Evolutionary conservation across 2,888 invertebrate genomes (phyloP), one percentile per base, ranked within the genome.

Genomic region (Capitulum mitella): DNA sequence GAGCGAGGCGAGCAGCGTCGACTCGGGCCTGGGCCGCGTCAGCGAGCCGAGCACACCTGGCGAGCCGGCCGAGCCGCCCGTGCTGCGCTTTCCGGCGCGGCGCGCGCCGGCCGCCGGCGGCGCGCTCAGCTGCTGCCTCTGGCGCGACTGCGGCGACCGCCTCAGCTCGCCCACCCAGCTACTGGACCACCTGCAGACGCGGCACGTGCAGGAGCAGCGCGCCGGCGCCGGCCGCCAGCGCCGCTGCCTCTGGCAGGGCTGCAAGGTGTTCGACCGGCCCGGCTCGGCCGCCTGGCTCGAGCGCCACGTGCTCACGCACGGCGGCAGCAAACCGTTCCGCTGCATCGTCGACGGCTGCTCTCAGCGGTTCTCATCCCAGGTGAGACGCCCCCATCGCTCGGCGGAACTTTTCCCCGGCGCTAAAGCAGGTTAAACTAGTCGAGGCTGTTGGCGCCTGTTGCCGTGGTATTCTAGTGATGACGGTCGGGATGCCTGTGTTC

Each of bases 311-410:
- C 87, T 95, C 77, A 92, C 92, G 0, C 97, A 97, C 86, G 93
- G 93, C 79, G 95, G 95, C 75, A 95, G 93, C 86, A 96, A 97
- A 85, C 96, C 96, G 43, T 97, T 95, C 88, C 91, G 93, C 84
- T 98, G 97, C 87, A 97, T 97, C 86, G 94, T 98, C 83, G 95
- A 95, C 85, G 93, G 95, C 83, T 98, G 97, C 87, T 94, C 86
- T 90, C 85, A 85, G 80, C 84, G 87, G 61, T 88, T 88, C 83
- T 85, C 86, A 40, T 85, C 87, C 37, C 87, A 87, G 83, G 84
- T 84, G 79, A 81, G 82, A 43, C 43, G n/a, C n/a, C n/a, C n/a
- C n/a, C n/a, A n/a, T n/a, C n/a, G n/a, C n/a, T n/a, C n/a, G n/a
- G n/a, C n/a, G n/a, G n/a, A n/a, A n/a, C n/a, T n/a, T n/a, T n/a